These are phyloP conservation scores for Nomada lathburiana DNA, from an alignment of 2,888 invertebrate genomes.

Conservation along the genomic window DNA sequence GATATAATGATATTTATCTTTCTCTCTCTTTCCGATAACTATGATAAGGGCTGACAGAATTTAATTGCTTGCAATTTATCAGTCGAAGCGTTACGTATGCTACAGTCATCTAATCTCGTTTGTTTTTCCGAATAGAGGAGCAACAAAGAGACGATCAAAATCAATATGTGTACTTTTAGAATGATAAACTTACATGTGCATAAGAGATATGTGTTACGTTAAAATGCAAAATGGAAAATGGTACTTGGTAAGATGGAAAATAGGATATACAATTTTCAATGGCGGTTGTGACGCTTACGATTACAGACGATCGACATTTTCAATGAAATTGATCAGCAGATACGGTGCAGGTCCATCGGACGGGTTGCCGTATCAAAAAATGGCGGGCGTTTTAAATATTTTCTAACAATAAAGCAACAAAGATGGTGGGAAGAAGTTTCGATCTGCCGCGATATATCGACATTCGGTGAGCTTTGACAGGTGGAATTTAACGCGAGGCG, in stretches of 20 bases:
- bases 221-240: not conserved
- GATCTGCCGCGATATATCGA: not conserved
- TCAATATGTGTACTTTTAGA: not conserved
- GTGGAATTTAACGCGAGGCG: not conserved
- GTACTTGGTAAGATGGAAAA: no score
- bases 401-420: not conserved
- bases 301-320: no score
- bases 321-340: no score
- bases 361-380: not conserved
- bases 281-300: not conserved
- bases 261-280: not conserved
- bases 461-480: slow-evolving; percentile 3
- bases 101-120: no score
- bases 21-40: no score
- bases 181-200: not conserved
- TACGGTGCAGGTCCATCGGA: no score
- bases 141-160: no score
- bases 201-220: not conserved
- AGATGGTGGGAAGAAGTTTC: not conserved
- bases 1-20: no score
- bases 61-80: no score
- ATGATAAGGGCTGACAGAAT: no score
- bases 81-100: no score
- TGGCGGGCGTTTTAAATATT: not conserved
- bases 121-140: no score